A percentile compares a stretch with the other conserved stretches of the same genome.
Conservation (phyloP, 1,140 invertebrate species). For the Elysia chlorotica region DNA sequence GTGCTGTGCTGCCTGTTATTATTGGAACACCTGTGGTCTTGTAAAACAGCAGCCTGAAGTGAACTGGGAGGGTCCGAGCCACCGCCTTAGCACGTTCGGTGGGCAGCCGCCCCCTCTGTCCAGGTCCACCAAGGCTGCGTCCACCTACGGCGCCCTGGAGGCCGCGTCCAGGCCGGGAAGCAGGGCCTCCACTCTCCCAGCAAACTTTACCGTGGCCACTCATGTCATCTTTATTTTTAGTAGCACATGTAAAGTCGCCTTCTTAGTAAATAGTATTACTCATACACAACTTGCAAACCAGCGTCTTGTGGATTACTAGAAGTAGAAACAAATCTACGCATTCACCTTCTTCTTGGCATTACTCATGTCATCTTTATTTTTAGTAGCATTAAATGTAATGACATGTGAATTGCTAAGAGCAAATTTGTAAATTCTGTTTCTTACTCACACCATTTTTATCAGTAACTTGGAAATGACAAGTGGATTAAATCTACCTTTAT, state of each 20-base stretch:
- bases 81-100: slow-evolving; percentile 16
- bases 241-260: neutral
- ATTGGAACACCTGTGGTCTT: no score
- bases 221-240: neutral
- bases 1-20: no score
- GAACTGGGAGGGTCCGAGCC: slow-evolving; percentile 8
- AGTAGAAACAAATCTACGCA: neutral
- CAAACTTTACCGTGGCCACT: slow-evolving; percentile 5
- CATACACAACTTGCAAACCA: neutral
- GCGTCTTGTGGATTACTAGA: neutral
- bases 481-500: no score
- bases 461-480: no score
- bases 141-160: slow-evolving; percentile 15
- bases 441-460: no score
- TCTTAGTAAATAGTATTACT: neutral
- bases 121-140: slow-evolving; percentile 1
- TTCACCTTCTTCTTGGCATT: neutral
- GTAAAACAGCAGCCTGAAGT: slow-evolving; percentile 1
- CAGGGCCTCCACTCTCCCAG: slow-evolving; percentile 11
- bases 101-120: neutral
- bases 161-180: neutral
- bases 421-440: no score
- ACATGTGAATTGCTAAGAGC: no score
- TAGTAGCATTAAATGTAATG: neutral
- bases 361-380: neutral